These are phyloP conservation scores for Poeciliopsis paucimaculata DNA, from an alignment of 2,797 vertebrate species.

Conservation along the genomic window DNA sequence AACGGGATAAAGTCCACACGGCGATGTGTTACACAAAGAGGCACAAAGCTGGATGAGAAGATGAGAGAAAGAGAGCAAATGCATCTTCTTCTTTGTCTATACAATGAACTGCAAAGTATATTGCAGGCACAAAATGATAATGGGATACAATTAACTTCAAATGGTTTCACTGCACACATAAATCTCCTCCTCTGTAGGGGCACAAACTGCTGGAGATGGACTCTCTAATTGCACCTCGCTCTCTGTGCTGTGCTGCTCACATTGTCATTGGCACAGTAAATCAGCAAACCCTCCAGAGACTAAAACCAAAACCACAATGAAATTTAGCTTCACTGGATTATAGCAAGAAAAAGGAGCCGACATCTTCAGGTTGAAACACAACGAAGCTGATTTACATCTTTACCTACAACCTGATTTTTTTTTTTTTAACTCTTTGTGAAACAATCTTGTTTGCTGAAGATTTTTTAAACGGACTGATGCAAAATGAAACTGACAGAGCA, in stretches of 20 bases:
- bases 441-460: constrained; percentile 44
- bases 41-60: constrained; percentile 64
- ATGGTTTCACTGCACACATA: constrained; percentile 67
- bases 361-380: constrained; percentile 41
- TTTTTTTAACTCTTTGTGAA: background rate
- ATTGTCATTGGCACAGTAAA: constrained; percentile 48
- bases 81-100: constrained; percentile 35
- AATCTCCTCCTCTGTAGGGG: constrained; percentile 60
- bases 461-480: constrained; percentile 5
- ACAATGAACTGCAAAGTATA: constrained; percentile 60
- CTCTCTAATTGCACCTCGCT: constrained; percentile 66
- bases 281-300: constrained; percentile 41
- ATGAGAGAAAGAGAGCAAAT: constrained; percentile 14
- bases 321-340: constrained; percentile 52
- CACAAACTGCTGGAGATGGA: constrained; percentile 53
- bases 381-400: constrained; percentile 18
- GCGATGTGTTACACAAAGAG: constrained; percentile 60
- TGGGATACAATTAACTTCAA: constrained; percentile 72
- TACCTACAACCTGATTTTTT: constrained; percentile 20
- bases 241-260: constrained; percentile 48
- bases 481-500: constrained; percentile 60
- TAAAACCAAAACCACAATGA: constrained; percentile 23
- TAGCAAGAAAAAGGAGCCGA: constrained; percentile 21
- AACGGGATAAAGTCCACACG: constrained; percentile 42
- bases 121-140: constrained; percentile 75